A percentile compares a stretch with the other conserved stretches of the same genome.
These are phyloP conservation scores for Xyliphius kryptos DNA, from an alignment of 2,113 vertebrate genomes.

Conservation along the genomic window DNA sequence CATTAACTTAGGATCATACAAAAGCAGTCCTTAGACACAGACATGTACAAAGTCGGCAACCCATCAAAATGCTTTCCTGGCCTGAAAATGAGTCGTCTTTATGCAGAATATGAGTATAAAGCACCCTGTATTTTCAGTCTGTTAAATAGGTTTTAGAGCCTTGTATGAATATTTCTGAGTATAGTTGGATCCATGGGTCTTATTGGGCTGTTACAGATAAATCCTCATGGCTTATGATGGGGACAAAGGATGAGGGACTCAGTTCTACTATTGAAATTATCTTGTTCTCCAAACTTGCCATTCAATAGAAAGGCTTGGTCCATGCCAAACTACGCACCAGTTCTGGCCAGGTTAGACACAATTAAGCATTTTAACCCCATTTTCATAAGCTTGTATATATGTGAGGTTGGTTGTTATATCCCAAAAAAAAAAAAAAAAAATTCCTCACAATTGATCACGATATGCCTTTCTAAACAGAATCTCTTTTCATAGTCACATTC, in stretches of 20 bases:
- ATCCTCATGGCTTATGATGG: slow-evolving; percentile 21
- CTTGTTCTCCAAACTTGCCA: slow-evolving; percentile 61
- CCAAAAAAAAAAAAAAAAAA: too few species aligned
- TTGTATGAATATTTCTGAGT: slow-evolving; percentile 13
- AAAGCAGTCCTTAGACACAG: slow-evolving; percentile 17
- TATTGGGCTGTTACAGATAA: slow-evolving; percentile 22
- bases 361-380: slow-evolving; percentile 15
- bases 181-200: slow-evolving; percentile 8
- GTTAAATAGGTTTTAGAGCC: slow-evolving; percentile 19
- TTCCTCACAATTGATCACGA: too few species aligned
- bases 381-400: slow-evolving; percentile 30
- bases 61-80: slow-evolving; percentile 16
- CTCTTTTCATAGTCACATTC: too few species aligned
- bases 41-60: slow-evolving; percentile 17
- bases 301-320: slow-evolving; percentile 59
- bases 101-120: slow-evolving; percentile 14
- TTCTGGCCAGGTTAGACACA: slow-evolving; percentile 29
- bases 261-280: slow-evolving; percentile 64
- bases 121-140: slow-evolving; percentile 2
- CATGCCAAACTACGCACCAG: slow-evolving; percentile 58
- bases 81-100: slow-evolving; percentile 12
- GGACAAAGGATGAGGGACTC: slow-evolving; percentile 41
- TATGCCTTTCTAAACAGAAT: too few species aligned
- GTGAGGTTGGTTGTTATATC: too few species aligned
- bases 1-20: slow-evolving; percentile 19